Percentiles rank a stretch among this genome's conserved stretches.
phyloP scores from a whole-genome alignment of 2,888 invertebrate genomes.

The Athrips mouffetella region DNA sequence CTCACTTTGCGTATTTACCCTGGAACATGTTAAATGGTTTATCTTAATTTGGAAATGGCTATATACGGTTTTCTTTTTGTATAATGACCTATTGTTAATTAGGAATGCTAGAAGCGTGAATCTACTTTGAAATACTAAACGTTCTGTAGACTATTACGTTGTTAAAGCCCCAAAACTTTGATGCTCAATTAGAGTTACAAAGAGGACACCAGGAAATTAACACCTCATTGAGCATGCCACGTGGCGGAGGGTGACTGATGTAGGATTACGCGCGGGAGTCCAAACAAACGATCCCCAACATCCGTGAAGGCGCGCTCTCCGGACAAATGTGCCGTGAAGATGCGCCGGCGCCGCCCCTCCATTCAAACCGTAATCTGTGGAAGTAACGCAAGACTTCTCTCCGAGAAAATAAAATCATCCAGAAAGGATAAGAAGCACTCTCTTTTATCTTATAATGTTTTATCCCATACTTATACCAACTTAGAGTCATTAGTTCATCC shows the following conservation, averaged over 20 bases:
- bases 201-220: constrained; percentile 43
- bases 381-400: constrained; percentile 13
- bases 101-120: not conserved
- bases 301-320: constrained; percentile 47
- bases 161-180: constrained; percentile 14
- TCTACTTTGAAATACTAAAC: constrained; percentile 23
- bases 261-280: constrained; percentile 39
- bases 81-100: not conserved
- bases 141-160: not conserved
- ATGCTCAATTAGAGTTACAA: constrained; percentile 40
- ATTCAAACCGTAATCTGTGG: constrained; percentile 28
- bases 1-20: constrained; percentile 19
- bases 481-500: constrained; percentile 64
- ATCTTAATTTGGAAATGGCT: constrained; percentile 17
- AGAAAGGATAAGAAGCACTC: constrained; percentile 63
- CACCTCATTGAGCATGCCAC: constrained; percentile 54
- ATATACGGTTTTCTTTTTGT: not conserved
- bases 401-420: constrained; percentile 16
- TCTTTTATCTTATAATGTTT: constrained; percentile 64
- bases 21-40: constrained; percentile 4
- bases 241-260: constrained; percentile 56
- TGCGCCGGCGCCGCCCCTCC: constrained; percentile 42
- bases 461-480: constrained; percentile 53
- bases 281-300: constrained; percentile 43
- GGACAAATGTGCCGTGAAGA: constrained; percentile 54